Conservation (phyloP, 1,140 invertebrate species). For the Drosophila paulistorum region DNA sequence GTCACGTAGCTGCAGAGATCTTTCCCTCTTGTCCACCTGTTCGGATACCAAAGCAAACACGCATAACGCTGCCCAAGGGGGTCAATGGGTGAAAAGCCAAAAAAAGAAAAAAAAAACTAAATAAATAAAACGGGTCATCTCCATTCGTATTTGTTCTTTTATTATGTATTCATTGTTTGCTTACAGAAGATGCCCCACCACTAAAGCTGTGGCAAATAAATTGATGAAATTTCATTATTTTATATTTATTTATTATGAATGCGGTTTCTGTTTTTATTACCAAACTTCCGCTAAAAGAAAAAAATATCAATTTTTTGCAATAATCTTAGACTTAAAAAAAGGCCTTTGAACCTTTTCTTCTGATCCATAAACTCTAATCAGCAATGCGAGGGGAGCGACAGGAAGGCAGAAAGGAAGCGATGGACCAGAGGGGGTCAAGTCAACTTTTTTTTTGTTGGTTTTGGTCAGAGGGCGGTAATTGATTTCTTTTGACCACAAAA, state of each 20-base stretch:
- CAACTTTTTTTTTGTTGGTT: conserved; percentile 8
- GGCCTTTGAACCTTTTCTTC: no score
- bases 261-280: no score
- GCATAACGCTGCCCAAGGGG: background rate
- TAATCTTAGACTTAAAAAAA: no score
- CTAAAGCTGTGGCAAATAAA: background rate
- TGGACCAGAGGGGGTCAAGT: background rate
- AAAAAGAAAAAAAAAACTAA: no score
- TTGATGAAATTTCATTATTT: background rate
- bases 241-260: no score
- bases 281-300: no score
- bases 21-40: background rate
- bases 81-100: no score
- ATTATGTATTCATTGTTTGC: background rate
- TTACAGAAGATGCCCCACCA: background rate
- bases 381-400: no score
- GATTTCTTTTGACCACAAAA: conserved; percentile 43
- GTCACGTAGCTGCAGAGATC: background rate
- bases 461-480: conserved; percentile 34
- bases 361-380: no score
- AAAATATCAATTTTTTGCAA: no score
- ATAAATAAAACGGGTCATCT: background rate
- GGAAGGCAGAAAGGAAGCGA: background rate
- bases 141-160: background rate
- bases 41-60: background rate